Conservation (phyloP, 2,113 vertebrate genomes). For the Oncorhynchus clarkii region DNA sequence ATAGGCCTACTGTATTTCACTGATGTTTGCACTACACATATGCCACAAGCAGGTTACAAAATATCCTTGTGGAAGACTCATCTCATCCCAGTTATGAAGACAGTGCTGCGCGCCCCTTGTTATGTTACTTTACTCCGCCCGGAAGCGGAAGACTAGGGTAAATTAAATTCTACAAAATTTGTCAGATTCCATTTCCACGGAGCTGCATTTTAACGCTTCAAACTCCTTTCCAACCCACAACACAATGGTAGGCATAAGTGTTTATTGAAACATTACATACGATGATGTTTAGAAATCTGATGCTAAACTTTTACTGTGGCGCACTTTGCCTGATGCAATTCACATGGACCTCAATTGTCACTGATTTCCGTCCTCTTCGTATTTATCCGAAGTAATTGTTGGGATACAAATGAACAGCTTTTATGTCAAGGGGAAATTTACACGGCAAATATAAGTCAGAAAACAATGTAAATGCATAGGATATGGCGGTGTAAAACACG, state of each 20-base stretch:
- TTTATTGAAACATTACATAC: neutral
- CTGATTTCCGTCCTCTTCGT: neutral
- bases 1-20: too few relatives aligned
- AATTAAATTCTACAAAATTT: slow-evolving; percentile 34
- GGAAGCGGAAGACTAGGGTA: slow-evolving; percentile 55
- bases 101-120: slow-evolving; percentile 21
- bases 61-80: slow-evolving; percentile 22
- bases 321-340: neutral
- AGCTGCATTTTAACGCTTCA: neutral
- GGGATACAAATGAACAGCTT: neutral
- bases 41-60: slow-evolving; percentile 40
- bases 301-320: neutral
- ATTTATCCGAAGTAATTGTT: neutral
- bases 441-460: neutral
- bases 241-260: slow-evolving; percentile 19
- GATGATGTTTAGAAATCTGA: neutral
- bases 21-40: slow-evolving; percentile 11
- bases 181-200: slow-evolving; percentile 29
- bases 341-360: neutral
- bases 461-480: neutral
- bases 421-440: neutral
- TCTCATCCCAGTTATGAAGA: slow-evolving; percentile 5
- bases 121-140: slow-evolving; percentile 29
- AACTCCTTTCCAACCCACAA: neutral
- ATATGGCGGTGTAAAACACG: neutral